Evolutionary conservation across 2,797 vertebrate genomes (phyloP).

Genomic region (Manis javanica): DNA sequence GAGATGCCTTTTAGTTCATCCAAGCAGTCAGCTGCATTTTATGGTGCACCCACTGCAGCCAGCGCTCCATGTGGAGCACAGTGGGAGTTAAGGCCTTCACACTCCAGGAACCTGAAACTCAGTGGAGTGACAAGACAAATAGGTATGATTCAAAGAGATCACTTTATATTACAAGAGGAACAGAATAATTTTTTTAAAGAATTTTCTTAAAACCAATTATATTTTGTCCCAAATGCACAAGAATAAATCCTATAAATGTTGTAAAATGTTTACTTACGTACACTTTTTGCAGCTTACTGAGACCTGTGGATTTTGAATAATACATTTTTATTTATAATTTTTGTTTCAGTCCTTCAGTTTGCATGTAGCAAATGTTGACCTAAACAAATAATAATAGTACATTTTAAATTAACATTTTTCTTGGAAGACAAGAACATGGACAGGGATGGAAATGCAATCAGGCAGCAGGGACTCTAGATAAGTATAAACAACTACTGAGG

Average conservation of each 20-base stretch:
- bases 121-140: not conserved
- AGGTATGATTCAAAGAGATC: not conserved
- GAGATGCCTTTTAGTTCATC: not conserved
- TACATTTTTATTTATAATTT: not conserved
- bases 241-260: not conserved
- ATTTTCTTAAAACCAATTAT: not conserved
- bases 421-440: not conserved
- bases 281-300: not conserved
- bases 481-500: not conserved
- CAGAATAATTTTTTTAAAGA: not conserved
- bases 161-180: not conserved
- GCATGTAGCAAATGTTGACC: not conserved
- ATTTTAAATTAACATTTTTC: not conserved
- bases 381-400: not conserved
- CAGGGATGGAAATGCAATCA: not conserved
- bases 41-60: accelerated
- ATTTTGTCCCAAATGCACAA: not conserved
- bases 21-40: not conserved
- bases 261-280: not conserved
- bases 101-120: not conserved
- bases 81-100: not conserved
- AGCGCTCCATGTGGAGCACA: not conserved
- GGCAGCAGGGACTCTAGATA: not conserved
- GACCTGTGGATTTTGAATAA: not conserved
- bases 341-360: not conserved